Percentiles rank a stretch among this genome's conserved stretches.
Conservation (phyloP, 2,797 vertebrate species). For the Channallabes apus region DNA sequence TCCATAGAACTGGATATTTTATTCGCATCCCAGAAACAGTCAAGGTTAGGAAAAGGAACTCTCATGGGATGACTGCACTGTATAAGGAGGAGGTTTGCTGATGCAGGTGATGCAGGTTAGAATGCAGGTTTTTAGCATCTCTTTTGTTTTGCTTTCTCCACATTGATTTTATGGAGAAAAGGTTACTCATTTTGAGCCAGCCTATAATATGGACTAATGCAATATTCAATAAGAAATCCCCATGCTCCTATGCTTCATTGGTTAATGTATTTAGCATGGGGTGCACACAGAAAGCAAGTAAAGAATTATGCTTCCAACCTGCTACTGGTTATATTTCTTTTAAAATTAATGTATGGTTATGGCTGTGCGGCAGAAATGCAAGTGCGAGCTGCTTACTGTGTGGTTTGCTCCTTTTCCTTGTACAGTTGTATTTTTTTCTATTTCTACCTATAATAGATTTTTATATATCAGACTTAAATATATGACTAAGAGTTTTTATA, state of each 20-base stretch:
- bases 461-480: neutral
- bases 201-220: neutral
- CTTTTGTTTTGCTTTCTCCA: neutral
- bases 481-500: neutral
- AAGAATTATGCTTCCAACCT: neutral
- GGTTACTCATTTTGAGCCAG: too few relatives aligned
- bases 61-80: neutral
- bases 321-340: neutral
- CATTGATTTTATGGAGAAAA: neutral
- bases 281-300: neutral
- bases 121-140: neutral
- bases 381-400: neutral
- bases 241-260: neutral
- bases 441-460: neutral
- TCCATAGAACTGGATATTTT: conserved; percentile 1
- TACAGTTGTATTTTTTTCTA: neutral
- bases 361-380: neutral
- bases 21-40: conserved; percentile 10
- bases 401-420: neutral
- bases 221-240: neutral
- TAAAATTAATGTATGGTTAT: neutral
- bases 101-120: neutral
- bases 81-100: conserved; percentile 14
- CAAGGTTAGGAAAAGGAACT: conserved; percentile 4
- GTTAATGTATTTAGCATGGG: neutral